phyloP scores from a whole-genome alignment of 2,797 vertebrate genomes.

The Sorex maritimensis region DNA sequence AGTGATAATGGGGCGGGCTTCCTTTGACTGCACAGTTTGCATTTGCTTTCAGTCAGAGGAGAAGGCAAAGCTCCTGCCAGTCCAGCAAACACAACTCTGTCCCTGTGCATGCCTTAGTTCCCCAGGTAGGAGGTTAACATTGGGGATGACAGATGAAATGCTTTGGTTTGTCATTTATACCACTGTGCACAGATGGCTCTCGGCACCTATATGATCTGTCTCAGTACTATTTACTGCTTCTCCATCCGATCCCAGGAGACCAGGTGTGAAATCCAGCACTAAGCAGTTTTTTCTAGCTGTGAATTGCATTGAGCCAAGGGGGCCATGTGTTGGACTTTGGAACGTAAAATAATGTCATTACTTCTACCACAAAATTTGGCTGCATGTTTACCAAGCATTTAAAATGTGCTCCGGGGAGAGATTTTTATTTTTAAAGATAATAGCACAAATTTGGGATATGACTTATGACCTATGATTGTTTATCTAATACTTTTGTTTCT shows the following conservation, averaged over 20 bases:
- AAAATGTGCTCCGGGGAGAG: slow-evolving; percentile 63
- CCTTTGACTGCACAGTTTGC: slow-evolving; percentile 47
- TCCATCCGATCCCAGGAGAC: slow-evolving; percentile 48
- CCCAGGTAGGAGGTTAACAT: slow-evolving; percentile 68
- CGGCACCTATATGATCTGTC: slow-evolving; percentile 68
- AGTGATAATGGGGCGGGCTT: slow-evolving; percentile 8
- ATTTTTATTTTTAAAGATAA: slow-evolving; percentile 50
- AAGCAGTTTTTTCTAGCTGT: slow-evolving; percentile 77
- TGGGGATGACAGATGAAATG: slow-evolving; percentile 73
- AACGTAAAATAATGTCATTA: slow-evolving; percentile 71
- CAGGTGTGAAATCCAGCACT: slow-evolving; percentile 73
- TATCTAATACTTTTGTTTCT: slow-evolving; percentile 43
- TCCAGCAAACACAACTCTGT: slow-evolving; percentile 43
- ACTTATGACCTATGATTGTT: slow-evolving; percentile 37
- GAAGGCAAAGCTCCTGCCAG: slow-evolving; percentile 39
- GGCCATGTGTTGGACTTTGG: slow-evolving; percentile 44
- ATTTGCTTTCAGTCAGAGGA: slow-evolving; percentile 47
- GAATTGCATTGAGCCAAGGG: slow-evolving; percentile 67
- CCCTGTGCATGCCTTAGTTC: slow-evolving; percentile 62
- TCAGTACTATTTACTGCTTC: slow-evolving; percentile 59
- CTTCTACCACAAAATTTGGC: slow-evolving; percentile 61
- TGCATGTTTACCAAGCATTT: slow-evolving; percentile 29
- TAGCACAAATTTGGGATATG: slow-evolving; percentile 3
- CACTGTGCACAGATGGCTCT: slow-evolving; percentile 72
- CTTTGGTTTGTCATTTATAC: slow-evolving; percentile 73